Conservation (phyloP, 1,140 invertebrate genomes). For the Heliconius himera region DNA sequence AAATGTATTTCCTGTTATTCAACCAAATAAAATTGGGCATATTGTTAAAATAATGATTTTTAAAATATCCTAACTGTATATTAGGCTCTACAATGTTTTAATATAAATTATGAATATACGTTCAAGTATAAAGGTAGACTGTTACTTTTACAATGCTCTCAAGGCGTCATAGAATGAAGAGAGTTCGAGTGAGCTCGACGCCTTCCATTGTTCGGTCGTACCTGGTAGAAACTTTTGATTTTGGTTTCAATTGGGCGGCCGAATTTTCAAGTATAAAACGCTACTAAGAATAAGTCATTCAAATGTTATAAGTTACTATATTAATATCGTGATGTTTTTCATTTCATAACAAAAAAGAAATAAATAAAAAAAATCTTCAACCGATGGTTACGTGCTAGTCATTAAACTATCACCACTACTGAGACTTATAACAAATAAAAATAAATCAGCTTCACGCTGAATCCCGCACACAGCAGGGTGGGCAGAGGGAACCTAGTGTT, state of each 20-base stretch:
- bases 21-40: no score
- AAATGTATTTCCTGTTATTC: no score
- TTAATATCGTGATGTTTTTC: no score
- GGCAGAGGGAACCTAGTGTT: no score
- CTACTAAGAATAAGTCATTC: background rate
- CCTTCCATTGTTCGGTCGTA: constrained; percentile 24
- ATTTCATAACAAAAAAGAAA: no score
- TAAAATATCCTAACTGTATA: no score
- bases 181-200: constrained; percentile 28
- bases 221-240: constrained; percentile 7
- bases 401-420: no score
- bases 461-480: no score
- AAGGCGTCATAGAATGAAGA: constrained; percentile 13
- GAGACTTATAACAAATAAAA: no score
- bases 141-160: constrained; percentile 27
- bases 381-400: background rate
- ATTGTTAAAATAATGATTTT: background rate
- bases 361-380: no score
- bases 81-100: background rate
- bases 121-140: constrained; percentile 1
- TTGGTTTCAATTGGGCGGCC: background rate
- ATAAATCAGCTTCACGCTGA: no score
- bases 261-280: constrained; percentile 8
- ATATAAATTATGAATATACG: background rate
- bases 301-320: background rate